Evolutionary conservation across 1,140 invertebrate genomes (phyloP).

Genomic region (Drosophila ogumai): DNA sequence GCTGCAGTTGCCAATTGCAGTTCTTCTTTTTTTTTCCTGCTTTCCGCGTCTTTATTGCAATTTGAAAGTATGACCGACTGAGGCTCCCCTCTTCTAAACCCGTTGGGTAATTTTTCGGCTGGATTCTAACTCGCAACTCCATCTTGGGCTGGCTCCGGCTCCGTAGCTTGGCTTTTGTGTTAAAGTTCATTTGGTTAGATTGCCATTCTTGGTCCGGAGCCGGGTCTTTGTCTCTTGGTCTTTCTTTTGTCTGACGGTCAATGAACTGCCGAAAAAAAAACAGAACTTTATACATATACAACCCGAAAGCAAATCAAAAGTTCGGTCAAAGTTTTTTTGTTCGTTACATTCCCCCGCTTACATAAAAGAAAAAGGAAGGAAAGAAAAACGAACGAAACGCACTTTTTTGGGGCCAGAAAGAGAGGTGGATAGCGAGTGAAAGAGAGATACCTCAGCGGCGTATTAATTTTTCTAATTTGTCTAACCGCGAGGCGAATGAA

Average conservation of each 20-base stretch:
- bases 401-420: constrained; percentile 45
- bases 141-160: constrained; percentile 10
- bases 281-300: constrained; percentile 48
- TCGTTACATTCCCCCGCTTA: constrained; percentile 75
- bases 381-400: constrained; percentile 56
- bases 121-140: constrained; percentile 34
- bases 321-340: constrained; percentile 54
- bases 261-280: constrained; percentile 70
- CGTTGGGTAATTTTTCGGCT: constrained; percentile 47
- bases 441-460: constrained; percentile 53
- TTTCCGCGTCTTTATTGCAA: constrained; percentile 54
- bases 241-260: constrained; percentile 74
- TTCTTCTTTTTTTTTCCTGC: constrained; percentile 26
- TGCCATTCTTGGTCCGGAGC: constrained; percentile 38
- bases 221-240: constrained; percentile 37
- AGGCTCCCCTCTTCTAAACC: constrained; percentile 10
- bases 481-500: constrained; percentile 76
- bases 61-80: constrained; percentile 83
- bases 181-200: constrained; percentile 74
- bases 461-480: constrained; percentile 84
- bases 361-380: constrained; percentile 57
- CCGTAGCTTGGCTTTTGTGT: constrained; percentile 49
- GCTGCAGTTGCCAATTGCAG: constrained; percentile 46
- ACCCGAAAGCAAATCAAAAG: constrained; percentile 74
- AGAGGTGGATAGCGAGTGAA: neutral